phyloP scores from a whole-genome alignment of 2,113 vertebrate genomes.

The Rutilus rutilus region DNA sequence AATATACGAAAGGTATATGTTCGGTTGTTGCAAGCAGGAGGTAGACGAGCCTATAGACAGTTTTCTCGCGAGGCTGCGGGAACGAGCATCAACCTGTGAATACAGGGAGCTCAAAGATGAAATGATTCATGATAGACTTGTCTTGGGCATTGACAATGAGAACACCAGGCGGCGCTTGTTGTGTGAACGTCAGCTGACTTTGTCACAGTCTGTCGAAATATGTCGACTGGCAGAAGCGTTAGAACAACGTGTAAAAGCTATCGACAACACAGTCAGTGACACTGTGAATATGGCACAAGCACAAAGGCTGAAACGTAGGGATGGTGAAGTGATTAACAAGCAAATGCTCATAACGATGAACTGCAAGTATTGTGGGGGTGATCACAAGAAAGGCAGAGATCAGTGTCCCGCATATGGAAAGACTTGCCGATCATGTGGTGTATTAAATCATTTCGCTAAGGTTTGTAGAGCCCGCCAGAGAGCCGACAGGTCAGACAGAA shows the following conservation, averaged over 20 bases:
- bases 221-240: slow-evolving; percentile 2
- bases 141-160: slow-evolving; percentile 18
- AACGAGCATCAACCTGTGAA: slow-evolving; percentile 25
- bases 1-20: slow-evolving; percentile 48
- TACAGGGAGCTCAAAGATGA: slow-evolving; percentile 19
- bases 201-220: neutral
- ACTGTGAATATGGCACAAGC: neutral
- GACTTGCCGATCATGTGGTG: neutral
- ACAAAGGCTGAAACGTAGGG: neutral
- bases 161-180: neutral
- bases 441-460: neutral
- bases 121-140: slow-evolving; percentile 10
- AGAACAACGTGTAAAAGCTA: neutral
- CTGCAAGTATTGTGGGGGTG: neutral
- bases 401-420: neutral
- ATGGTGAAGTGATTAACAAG: neutral
- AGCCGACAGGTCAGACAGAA: neutral
- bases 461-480: neutral
- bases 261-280: neutral
- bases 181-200: neutral
- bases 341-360: neutral
- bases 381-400: neutral
- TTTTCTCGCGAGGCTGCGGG: slow-evolving; percentile 8
- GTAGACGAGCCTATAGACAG: slow-evolving; percentile 34
- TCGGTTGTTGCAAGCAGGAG: slow-evolving; percentile 50